Evolutionary conservation across 2,797 vertebrate species (phyloP).

Genomic region (Siniperca undulata): DNA sequence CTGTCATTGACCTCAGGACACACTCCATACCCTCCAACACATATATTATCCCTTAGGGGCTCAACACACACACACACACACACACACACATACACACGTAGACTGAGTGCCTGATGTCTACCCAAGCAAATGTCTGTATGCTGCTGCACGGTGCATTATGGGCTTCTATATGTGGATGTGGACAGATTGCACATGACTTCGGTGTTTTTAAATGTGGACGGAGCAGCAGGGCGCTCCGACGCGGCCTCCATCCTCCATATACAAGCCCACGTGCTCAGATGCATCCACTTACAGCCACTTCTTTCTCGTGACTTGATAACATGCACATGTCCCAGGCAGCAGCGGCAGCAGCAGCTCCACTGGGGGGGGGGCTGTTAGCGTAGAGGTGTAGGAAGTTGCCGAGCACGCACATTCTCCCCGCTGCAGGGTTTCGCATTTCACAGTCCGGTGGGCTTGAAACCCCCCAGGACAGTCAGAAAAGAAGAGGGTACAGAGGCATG

Average conservation of each 20-base stretch:
- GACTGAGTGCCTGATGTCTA: slow-evolving; percentile 55
- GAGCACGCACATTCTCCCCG: slow-evolving; percentile 74
- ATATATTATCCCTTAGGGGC: slow-evolving; percentile 57
- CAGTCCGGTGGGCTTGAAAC: slow-evolving; percentile 67
- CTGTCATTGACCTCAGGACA: slow-evolving; percentile 71
- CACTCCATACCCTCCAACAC: slow-evolving; percentile 51
- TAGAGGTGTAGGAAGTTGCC: slow-evolving; percentile 72
- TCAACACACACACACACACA: slow-evolving; percentile 17
- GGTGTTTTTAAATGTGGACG: slow-evolving; percentile 53
- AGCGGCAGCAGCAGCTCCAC: slow-evolving; percentile 35
- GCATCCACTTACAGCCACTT: slow-evolving; percentile 47
- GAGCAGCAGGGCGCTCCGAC: slow-evolving; percentile 19
- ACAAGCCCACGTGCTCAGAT: slow-evolving; percentile 26
- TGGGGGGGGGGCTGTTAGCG: slow-evolving; percentile 13
- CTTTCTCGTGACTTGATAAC: slow-evolving; percentile 10
- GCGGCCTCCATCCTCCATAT: slow-evolving; percentile 33
- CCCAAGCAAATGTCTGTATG: slow-evolving; percentile 54
- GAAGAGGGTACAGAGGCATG: slow-evolving; percentile 1
- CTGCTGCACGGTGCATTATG: slow-evolving; percentile 38
- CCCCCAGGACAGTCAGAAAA: slow-evolving; percentile 33
- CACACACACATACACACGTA: slow-evolving; percentile 15
- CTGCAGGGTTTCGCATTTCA: slow-evolving; percentile 82
- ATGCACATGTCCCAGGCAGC: slow-evolving; percentile 30
- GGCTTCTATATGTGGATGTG: slow-evolving; percentile 37
- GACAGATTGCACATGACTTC: slow-evolving; percentile 16